Percentiles rank a stretch among this genome's conserved stretches.
These are phyloP conservation scores for Muntiacus muntjak DNA, from an alignment of 2,113 vertebrate species.

Conservation along the genomic window DNA sequence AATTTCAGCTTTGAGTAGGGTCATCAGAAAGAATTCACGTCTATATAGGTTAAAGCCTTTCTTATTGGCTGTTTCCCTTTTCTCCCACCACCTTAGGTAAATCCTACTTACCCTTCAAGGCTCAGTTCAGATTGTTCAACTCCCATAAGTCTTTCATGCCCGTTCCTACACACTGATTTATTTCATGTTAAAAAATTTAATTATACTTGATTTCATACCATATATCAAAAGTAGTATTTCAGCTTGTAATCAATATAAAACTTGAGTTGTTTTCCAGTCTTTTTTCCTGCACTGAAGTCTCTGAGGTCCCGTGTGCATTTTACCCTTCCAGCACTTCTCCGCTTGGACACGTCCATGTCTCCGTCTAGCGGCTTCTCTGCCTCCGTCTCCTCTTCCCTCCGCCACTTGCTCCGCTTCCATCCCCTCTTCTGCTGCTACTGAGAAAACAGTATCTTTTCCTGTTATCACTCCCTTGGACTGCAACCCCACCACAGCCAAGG, in stretches of 20 bases:
- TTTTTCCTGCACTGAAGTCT: not conserved
- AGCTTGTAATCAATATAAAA: not conserved
- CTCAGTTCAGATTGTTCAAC: not conserved
- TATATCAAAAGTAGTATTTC: not conserved
- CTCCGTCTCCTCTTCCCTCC: not conserved
- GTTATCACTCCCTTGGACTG: not conserved
- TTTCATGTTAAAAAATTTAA: not conserved
- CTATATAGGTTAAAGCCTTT: not conserved
- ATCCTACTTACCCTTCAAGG: not conserved
- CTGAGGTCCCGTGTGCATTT: not conserved
- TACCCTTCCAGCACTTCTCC: not conserved
- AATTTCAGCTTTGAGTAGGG: not conserved
- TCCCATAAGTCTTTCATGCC: not conserved
- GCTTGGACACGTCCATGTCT: not conserved
- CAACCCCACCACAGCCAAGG: too few relatives aligned
- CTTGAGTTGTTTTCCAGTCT: not conserved
- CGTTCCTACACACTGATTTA: fast-evolving
- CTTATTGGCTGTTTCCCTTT: not conserved
- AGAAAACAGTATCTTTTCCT: not conserved
- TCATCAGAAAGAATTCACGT: not conserved
- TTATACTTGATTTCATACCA: not conserved
- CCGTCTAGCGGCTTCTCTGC: not conserved
- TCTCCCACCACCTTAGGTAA: not conserved
- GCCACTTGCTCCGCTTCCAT: not conserved
- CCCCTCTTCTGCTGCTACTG: not conserved